Conservation (phyloP, 2,797 vertebrate genomes). For the Pipistrellus pygmaeus region DNA sequence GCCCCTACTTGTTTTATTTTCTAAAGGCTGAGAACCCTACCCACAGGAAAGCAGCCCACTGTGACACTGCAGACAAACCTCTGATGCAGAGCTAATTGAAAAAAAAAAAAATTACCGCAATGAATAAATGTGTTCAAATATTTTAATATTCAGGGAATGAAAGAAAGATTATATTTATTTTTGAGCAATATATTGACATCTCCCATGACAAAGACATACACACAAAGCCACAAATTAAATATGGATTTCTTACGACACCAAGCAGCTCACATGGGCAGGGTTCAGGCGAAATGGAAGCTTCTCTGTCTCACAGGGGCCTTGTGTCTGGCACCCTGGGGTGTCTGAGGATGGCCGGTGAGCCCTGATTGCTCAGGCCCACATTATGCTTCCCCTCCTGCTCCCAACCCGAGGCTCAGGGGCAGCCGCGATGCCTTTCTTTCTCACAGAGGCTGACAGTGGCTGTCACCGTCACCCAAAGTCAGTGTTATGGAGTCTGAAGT, state of each 20-base stretch:
- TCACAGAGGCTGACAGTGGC: fast-evolving
- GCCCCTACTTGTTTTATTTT: background rate
- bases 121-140: slow-evolving; percentile 7
- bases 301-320: fast-evolving
- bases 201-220: background rate
- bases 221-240: background rate
- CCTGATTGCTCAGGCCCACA: background rate
- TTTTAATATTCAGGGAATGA: background rate
- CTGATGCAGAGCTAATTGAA: background rate
- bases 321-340: fast-evolving
- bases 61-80: background rate
- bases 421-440: background rate
- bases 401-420: fast-evolving
- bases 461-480: background rate
- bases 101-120: background rate
- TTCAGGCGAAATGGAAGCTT: background rate
- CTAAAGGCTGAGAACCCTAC: background rate
- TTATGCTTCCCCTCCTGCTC: background rate
- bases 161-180: background rate
- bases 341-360: background rate
- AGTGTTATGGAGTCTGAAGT: background rate
- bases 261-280: background rate
- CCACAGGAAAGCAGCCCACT: background rate
- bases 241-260: background rate
- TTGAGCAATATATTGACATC: background rate